Conservation (phyloP, 2,888 invertebrate species). For the Apamea crenata region DNA sequence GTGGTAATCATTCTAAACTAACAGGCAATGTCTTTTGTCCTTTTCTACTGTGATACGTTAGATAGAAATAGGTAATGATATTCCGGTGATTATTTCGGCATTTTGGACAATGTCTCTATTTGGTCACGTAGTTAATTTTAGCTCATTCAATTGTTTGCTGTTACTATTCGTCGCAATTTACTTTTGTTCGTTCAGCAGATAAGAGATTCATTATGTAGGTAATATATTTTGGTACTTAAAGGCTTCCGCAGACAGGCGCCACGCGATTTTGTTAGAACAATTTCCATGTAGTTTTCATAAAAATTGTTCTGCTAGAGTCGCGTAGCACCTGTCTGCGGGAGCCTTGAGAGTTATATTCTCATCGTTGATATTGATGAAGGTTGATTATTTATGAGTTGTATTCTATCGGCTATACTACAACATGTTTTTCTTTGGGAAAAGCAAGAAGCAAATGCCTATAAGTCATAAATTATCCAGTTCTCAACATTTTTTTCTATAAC, state of each 20-base stretch:
- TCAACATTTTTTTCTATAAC: too few relatives aligned
- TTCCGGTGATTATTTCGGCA: slow-evolving; percentile 22
- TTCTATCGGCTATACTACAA: neutral
- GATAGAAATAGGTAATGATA: slow-evolving; percentile 28
- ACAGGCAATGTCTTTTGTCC: slow-evolving; percentile 1
- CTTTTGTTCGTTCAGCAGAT: neutral
- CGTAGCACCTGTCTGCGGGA: neutral
- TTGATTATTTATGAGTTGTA: neutral
- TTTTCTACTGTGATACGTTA: neutral
- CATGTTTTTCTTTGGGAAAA: neutral
- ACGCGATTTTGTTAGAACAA: neutral
- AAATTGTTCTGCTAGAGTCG: neutral
- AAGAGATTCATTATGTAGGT: neutral
- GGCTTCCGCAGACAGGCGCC: neutral
- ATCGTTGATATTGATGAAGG: neutral
- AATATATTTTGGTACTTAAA: neutral
- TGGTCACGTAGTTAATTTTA: neutral
- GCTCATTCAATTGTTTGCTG: neutral
- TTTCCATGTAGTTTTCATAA: neutral
- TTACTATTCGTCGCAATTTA: neutral
- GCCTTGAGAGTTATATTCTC: neutral
- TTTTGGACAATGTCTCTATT: neutral
- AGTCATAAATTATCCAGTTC: neutral
- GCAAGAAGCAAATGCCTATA: neutral
- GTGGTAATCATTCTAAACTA: neutral